These are phyloP conservation scores for Calliscelio sp. DNA, from an alignment of 2,888 invertebrate species.

Conservation along the genomic window DNA sequence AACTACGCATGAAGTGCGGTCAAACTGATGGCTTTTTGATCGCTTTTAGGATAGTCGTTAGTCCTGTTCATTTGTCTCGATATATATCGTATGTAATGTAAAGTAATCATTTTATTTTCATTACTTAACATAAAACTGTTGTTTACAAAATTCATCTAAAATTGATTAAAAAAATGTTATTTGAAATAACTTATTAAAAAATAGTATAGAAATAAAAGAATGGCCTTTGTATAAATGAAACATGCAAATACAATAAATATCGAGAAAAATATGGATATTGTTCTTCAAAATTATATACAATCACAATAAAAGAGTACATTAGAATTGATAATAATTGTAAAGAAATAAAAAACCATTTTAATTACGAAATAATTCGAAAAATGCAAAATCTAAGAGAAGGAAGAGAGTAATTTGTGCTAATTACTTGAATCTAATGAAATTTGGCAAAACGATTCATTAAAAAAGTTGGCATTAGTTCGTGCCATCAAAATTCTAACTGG, in stretches of 20 bases:
- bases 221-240: too few species aligned
- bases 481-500: slow-evolving; percentile 4
- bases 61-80: slow-evolving; percentile 19
- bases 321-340: too few species aligned
- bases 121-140: background rate
- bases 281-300: slow-evolving; percentile 5
- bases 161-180: too few species aligned
- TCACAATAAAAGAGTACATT: background rate
- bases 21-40: slow-evolving; percentile 62
- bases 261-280: slow-evolving; percentile 15
- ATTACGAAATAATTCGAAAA: too few species aligned
- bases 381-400: too few species aligned
- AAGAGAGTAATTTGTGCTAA: too few species aligned
- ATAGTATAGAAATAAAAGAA: too few species aligned
- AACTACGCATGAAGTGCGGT: slow-evolving; percentile 59
- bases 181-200: too few species aligned
- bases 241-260: background rate
- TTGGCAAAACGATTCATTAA: background rate
- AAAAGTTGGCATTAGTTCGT: slow-evolving; percentile 13
- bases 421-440: background rate
- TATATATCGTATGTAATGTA: too few species aligned
- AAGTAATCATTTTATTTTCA: background rate
- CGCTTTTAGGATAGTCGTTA: slow-evolving; percentile 57
- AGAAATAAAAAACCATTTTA: too few species aligned
- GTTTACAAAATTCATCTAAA: too few species aligned